Conservation (phyloP, 1,140 invertebrate species). For the Fopius arisanus region DNA sequence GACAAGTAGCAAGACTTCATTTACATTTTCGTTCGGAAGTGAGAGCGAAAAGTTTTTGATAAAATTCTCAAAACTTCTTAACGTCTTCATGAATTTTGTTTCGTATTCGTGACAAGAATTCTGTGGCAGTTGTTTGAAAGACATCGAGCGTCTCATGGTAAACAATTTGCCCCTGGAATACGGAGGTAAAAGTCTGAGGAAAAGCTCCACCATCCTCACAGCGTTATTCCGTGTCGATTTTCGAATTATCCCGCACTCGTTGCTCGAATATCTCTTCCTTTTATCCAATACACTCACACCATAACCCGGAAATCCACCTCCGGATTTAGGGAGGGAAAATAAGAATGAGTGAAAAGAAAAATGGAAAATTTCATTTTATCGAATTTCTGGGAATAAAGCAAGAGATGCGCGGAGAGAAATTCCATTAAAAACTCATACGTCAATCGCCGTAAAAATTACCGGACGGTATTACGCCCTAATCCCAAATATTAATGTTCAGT, state of each 20-base stretch:
- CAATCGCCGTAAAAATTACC: no score
- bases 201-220: not conserved
- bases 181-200: not conserved
- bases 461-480: no score
- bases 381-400: not conserved
- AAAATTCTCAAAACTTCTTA: not conserved
- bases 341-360: not conserved
- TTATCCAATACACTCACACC: not conserved
- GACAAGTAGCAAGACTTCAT: no score
- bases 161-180: not conserved
- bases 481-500: no score
- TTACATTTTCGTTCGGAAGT: not conserved
- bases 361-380: conserved; percentile 2
- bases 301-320: not conserved
- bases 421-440: no score
- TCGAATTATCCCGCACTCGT: not conserved
- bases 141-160: not conserved
- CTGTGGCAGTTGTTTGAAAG: not conserved
- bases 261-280: not conserved
- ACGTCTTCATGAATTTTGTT: not conserved
- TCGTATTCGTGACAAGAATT: not conserved
- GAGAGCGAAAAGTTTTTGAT: not conserved
- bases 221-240: not conserved
- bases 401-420: not conserved
- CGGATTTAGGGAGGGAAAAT: not conserved